Evolutionary conservation across 2,797 vertebrate species (phyloP), one percentile per base, ranked within the genome.

Genomic region (Malurus splendens): DNA sequence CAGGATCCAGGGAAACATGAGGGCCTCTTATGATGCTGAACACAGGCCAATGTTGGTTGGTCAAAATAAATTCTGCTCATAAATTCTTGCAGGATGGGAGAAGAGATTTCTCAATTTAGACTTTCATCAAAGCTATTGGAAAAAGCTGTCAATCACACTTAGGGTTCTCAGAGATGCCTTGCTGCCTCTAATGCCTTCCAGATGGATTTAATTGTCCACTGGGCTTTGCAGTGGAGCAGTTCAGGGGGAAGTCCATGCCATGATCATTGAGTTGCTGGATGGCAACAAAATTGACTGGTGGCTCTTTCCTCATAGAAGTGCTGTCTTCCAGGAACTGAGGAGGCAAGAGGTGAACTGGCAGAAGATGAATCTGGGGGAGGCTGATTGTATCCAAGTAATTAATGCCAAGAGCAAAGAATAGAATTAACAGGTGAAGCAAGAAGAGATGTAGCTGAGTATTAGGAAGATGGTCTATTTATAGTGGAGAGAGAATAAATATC

Each of bases 141-240:
- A 95, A 95, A 83, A 96, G 78, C 82, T 93, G 94, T 86, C 94
- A 87, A 55, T 96, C 78, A 91, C 80, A 87, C 77, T 90, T 27
- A 24, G 62, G 79, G 72, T 36, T 92, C 85, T 87, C 68, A 25
- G n/a, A 80, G 88, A 55, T 33, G 51, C 72, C 57, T 82, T 70
- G 60, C 87, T 94, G 94, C 72, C 94, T 95, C 89, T 96, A 90
- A 95, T 95, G 93, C 89, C 83, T 96, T 96, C 96, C 95, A 97
- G 96, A 93, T 86, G 93, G 90, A 59, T 96, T 95, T 91, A 82
- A 93, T 87, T 79, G 91, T 79, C 86, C 93, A 59, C 87, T 93
- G 1, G 5, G 83, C 82, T 94, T 59, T 85, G 89, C 65, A 92
- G 91, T 38, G 67, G 77, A 87, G 92, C 87, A 75, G 67, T 82